Evolutionary conservation across 2,888 invertebrate species (phyloP).

Genomic region (Leptopilina syphax): DNA sequence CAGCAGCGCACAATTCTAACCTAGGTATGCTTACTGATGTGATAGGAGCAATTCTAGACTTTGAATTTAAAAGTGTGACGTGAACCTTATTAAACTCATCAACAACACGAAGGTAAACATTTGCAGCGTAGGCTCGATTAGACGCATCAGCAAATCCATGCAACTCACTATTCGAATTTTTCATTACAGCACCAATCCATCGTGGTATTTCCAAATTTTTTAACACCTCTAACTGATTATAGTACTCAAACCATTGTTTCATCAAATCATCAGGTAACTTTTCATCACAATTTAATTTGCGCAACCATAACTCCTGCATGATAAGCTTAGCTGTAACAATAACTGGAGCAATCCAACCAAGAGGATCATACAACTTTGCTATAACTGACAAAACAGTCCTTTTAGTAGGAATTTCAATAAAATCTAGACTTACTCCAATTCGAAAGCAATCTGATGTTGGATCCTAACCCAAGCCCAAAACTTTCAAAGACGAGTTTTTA

Average conservation of each 20-base stretch:
- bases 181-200: background rate
- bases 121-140: slow-evolving; percentile 28
- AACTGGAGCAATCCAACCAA: slow-evolving; percentile 42
- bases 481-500: background rate
- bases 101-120: slow-evolving; percentile 36
- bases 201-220: background rate
- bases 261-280: slow-evolving; percentile 25
- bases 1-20: background rate
- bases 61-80: slow-evolving; percentile 4
- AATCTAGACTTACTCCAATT: background rate
- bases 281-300: slow-evolving; percentile 44
- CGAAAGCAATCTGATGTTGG: slow-evolving; percentile 11
- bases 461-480: slow-evolving; percentile 36
- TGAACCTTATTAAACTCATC: background rate
- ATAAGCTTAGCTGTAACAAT: background rate
- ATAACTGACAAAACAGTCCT: background rate
- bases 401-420: background rate
- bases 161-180: background rate
- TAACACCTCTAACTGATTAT: background rate
- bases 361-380: slow-evolving; percentile 43
- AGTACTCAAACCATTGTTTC: slow-evolving; percentile 24
- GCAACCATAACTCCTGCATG: background rate
- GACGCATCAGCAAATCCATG: slow-evolving; percentile 44
- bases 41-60: slow-evolving; percentile 9
- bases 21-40: background rate